Evolutionary conservation across 2,888 invertebrate genomes (phyloP).

Genomic region (Caenorhabditis sulstoni): DNA sequence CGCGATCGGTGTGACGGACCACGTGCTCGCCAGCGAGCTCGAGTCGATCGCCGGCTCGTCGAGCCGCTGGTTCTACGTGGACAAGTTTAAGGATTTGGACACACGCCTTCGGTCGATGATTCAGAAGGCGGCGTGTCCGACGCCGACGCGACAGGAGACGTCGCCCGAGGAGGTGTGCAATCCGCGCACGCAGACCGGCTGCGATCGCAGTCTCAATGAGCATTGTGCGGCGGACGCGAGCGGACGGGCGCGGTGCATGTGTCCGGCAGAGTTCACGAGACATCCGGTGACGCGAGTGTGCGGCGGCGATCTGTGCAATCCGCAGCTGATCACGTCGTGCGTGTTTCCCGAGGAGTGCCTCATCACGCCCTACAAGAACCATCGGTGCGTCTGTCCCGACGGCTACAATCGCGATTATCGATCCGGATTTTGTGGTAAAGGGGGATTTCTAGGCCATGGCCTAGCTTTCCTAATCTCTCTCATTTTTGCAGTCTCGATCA

Average conservation of each 20-base stretch:
- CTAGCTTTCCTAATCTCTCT: no score
- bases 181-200: conserved; percentile 77
- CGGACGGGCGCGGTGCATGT: conserved; percentile 70
- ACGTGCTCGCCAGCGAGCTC: conserved; percentile 80
- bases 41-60: conserved; percentile 80
- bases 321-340: conserved; percentile 78
- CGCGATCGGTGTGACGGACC: conserved; percentile 81
- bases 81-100: conserved; percentile 80
- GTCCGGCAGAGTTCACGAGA: conserved; percentile 77
- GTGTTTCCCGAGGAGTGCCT: conserved; percentile 74
- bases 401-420: conserved; percentile 74
- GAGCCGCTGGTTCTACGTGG: conserved; percentile 80
- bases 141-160: conserved; percentile 58
- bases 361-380: conserved; percentile 78
- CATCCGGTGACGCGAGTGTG: conserved; percentile 79
- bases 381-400: conserved; percentile 79
- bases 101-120: conserved; percentile 79
- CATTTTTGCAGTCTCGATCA: conserved; percentile 72
- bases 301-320: conserved; percentile 80
- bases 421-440: conserved; percentile 75
- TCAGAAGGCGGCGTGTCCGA: conserved; percentile 80
- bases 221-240: conserved; percentile 71
- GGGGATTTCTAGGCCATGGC: background rate
- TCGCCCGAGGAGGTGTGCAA: conserved; percentile 74
- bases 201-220: conserved; percentile 78